phyloP scores from a whole-genome alignment of 2,797 vertebrate genomes.

The Sebastes flavidus region DNA sequence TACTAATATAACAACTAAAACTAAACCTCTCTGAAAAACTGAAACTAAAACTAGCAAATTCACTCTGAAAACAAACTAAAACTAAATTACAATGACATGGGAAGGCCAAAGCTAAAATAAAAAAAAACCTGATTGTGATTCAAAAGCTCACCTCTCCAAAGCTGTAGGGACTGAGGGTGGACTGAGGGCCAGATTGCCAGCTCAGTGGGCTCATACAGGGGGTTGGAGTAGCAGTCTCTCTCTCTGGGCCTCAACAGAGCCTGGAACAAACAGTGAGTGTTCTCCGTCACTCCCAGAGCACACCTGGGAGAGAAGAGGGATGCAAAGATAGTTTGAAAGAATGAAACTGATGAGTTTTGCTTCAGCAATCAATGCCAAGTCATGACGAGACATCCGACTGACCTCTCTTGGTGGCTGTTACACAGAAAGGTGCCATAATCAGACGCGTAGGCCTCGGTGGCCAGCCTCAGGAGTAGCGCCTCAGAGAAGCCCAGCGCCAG shows the following conservation, averaged over 20 bases:
- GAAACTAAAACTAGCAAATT: too few species aligned
- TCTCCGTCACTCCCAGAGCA: conserved; percentile 81
- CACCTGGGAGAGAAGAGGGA: conserved; percentile 68
- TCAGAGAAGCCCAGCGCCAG: conserved; percentile 88
- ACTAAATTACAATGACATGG: too few species aligned
- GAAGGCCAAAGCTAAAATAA: too few species aligned
- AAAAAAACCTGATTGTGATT: too few species aligned
- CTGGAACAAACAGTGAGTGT: conserved; percentile 88
- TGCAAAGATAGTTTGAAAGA: background rate
- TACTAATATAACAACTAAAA: too few species aligned
- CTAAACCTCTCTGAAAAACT: too few species aligned
- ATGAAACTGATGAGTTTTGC: background rate
- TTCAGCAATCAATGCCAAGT: too few species aligned
- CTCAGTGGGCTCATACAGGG: conserved; percentile 81
- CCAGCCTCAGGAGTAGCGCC: conserved; percentile 84
- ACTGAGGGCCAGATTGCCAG: conserved; percentile 91
- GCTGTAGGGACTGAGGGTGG: conserved; percentile 89
- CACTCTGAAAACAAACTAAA: too few species aligned
- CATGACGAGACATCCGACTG: background rate
- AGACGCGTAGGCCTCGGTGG: conserved; percentile 86
- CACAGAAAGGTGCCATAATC: conserved; percentile 91
- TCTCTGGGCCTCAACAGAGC: conserved; percentile 74
- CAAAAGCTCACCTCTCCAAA: conserved; percentile 85
- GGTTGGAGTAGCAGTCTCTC: conserved; percentile 80
- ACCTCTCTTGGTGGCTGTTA: conserved; percentile 89